Evolutionary conservation across 2,113 vertebrate species (phyloP).

Genomic region (Periophthalmus modestus): DNA sequence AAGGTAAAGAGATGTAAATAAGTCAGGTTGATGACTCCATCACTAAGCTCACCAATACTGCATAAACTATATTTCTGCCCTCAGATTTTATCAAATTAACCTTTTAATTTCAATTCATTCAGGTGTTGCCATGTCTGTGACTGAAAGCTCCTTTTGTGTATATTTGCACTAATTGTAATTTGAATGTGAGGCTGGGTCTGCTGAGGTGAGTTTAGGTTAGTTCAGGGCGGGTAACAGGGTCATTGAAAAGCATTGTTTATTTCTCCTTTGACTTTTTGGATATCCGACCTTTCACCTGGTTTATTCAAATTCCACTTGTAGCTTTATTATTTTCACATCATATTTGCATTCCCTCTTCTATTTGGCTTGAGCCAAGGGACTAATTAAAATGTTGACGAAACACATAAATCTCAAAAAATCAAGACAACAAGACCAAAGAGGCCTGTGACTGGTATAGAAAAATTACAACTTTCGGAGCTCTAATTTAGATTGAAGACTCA

Average conservation of each 20-base stretch:
- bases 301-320: not conserved
- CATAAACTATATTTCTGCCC: slow-evolving; percentile 29
- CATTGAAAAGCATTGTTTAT: slow-evolving; percentile 4
- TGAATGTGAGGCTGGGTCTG: not conserved
- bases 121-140: not conserved
- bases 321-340: slow-evolving; percentile 10
- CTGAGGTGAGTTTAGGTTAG: slow-evolving; percentile 32
- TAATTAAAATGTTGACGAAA: too few relatives aligned
- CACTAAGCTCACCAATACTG: slow-evolving; percentile 11
- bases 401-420: too few relatives aligned
- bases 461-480: too few relatives aligned
- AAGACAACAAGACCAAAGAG: too few relatives aligned
- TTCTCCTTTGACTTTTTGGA: not conserved
- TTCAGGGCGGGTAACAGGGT: slow-evolving; percentile 18
- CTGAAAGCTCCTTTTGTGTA: slow-evolving; percentile 25
- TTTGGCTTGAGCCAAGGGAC: not conserved
- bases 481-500: too few relatives aligned
- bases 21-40: too few relatives aligned
- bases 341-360: slow-evolving; percentile 9
- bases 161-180: not conserved
- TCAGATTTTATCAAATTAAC: slow-evolving; percentile 42
- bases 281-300: slow-evolving; percentile 21
- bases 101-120: slow-evolving; percentile 34
- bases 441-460: too few relatives aligned
- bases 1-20: slow-evolving; percentile 77